Evolutionary conservation across 2,888 invertebrate genomes (phyloP).

Genomic region (Drosophila longiperda): DNA sequence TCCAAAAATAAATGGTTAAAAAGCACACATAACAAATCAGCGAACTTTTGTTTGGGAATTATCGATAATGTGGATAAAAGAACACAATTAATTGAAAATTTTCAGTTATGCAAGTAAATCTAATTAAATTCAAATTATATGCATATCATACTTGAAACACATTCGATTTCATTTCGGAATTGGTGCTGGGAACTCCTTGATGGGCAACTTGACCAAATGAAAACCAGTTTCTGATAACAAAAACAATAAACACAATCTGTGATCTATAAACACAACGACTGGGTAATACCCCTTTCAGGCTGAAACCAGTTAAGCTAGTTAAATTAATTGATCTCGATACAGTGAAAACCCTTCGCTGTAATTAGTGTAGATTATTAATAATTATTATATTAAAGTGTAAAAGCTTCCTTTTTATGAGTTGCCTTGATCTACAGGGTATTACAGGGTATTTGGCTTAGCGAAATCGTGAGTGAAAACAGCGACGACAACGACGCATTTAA

Average conservation of each 20-base stretch:
- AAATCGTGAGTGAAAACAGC: conserved; percentile 24
- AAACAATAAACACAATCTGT: conserved; percentile 24
- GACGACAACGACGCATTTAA: conserved; percentile 51
- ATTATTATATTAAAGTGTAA: not conserved
- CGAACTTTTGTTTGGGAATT: conserved; percentile 24
- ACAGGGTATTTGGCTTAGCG: conserved; percentile 32
- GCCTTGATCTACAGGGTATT: not conserved
- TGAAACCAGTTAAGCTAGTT: not conserved
- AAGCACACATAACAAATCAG: not conserved
- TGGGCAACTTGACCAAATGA: conserved; percentile 67
- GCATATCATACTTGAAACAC: conserved; percentile 48
- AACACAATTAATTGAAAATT: conserved; percentile 25
- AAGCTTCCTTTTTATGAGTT: not conserved
- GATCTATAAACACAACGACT: not conserved
- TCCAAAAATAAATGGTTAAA: not conserved
- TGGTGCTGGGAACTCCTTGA: conserved; percentile 69
- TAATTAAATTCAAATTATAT: conserved; percentile 69
- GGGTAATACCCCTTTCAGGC: conserved; percentile 17
- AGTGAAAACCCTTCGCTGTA: not conserved
- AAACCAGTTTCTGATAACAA: conserved; percentile 67
- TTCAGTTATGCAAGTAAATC: conserved; percentile 19
- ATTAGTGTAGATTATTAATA: not conserved
- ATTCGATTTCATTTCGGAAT: conserved; percentile 66
- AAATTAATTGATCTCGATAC: not conserved
- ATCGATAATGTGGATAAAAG: conserved; percentile 12